These are phyloP conservation scores for Beris morrisii DNA, from an alignment of 2,888 invertebrate species.

Conservation along the genomic window DNA sequence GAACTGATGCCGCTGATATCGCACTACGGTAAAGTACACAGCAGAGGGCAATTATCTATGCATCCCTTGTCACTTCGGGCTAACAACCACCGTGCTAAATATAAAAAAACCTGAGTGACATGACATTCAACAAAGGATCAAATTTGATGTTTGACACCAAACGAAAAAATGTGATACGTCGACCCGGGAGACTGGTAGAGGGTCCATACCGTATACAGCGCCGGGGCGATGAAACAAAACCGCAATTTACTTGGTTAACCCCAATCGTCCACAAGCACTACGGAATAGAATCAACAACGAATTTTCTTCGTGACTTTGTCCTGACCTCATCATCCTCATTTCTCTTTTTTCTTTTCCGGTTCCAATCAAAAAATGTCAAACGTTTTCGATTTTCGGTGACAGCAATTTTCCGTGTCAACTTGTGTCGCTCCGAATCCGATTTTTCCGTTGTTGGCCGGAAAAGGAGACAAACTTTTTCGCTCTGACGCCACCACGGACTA, in stretches of 20 bases:
- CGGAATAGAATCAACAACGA: not conserved
- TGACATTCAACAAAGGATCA: slow-evolving; percentile 24
- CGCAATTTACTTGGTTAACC: slow-evolving; percentile 6
- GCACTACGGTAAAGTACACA: too few relatives aligned
- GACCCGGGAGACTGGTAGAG: slow-evolving; percentile 9
- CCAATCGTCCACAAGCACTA: not conserved
- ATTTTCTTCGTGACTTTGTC: not conserved
- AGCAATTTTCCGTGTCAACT: slow-evolving; percentile 11
- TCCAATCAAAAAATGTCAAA: slow-evolving; percentile 8
- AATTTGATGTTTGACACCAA: slow-evolving; percentile 31
- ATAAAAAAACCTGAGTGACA: slow-evolving; percentile 16
- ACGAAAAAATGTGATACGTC: slow-evolving; percentile 37
- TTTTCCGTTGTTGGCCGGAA: not conserved
- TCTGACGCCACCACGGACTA: not conserved
- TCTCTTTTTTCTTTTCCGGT: not conserved
- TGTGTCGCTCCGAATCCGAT: not conserved
- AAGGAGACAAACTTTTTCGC: not conserved
- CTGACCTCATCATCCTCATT: not conserved
- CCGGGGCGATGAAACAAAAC: slow-evolving; percentile 17
- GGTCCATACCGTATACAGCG: too few relatives aligned
- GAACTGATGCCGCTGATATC: too few relatives aligned
- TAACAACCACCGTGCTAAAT: too few relatives aligned
- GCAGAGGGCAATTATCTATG: too few relatives aligned
- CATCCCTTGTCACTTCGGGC: too few relatives aligned
- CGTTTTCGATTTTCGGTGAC: not conserved